Evolutionary conservation across 2,797 vertebrate genomes (phyloP).

Genomic region (Syngnathus acus): DNA sequence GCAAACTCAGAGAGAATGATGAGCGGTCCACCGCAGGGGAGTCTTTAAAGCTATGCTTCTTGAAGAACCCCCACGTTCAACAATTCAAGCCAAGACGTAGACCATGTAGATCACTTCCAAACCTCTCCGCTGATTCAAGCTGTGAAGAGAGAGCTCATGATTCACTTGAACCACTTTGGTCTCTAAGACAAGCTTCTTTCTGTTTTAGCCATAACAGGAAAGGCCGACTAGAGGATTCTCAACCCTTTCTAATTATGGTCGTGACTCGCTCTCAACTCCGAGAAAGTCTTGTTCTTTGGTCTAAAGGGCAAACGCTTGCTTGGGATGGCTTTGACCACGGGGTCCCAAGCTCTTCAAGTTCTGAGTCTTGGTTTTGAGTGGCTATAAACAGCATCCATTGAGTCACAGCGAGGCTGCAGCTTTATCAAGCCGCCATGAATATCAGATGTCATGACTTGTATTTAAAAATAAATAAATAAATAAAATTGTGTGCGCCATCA

Average conservation of each 20-base stretch:
- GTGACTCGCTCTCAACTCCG: not conserved
- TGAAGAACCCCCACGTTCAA: not conserved
- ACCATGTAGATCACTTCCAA: slow-evolving; percentile 3
- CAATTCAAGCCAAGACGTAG: not conserved
- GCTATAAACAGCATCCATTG: not conserved
- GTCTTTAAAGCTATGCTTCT: not conserved
- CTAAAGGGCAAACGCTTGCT: too few relatives aligned
- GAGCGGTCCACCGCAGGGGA: not conserved
- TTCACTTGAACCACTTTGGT: not conserved
- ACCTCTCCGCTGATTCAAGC: not conserved
- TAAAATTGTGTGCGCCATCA: too few relatives aligned
- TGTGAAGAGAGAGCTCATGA: not conserved
- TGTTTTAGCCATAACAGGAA: too few relatives aligned
- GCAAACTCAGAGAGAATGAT: not conserved
- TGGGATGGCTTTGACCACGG: too few relatives aligned
- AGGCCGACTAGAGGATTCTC: not conserved
- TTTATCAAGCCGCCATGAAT: too few relatives aligned
- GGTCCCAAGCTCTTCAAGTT: too few relatives aligned
- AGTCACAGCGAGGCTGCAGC: not conserved
- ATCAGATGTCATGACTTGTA: too few relatives aligned
- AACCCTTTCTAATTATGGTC: not conserved
- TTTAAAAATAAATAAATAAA: too few relatives aligned
- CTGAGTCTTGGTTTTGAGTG: not conserved
- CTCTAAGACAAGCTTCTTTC: too few relatives aligned
- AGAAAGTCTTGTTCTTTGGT: not conserved